A percentile compares a stretch with the other conserved stretches of the same genome.
Conservation (phyloP, 2,113 vertebrate species). For the Eulacestoma nigropectus region DNA sequence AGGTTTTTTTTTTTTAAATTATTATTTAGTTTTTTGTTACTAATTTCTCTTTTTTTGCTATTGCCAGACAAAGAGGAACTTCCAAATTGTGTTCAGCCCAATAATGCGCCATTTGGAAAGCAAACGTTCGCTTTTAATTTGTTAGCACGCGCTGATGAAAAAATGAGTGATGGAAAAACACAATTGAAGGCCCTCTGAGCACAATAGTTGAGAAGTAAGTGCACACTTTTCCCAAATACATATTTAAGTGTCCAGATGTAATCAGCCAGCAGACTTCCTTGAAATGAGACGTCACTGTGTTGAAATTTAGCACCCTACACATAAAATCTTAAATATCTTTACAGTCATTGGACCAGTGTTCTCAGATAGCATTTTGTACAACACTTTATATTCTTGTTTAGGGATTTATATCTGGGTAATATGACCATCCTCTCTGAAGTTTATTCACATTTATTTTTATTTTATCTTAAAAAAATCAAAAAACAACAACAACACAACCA, state of each 20-base stretch:
- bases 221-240: neutral
- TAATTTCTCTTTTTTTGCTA: neutral
- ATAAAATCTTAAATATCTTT: neutral
- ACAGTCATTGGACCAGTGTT: neutral
- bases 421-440: fast-evolving
- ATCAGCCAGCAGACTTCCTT: neutral
- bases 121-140: neutral
- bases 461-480: neutral
- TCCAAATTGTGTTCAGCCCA: neutral
- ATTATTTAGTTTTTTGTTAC: neutral
- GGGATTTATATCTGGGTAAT: neutral
- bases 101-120: neutral
- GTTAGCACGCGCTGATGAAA: neutral
- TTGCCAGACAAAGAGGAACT: neutral
- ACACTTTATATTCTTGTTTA: neutral
- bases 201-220: neutral
- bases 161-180: neutral
- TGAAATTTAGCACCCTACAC: neutral
- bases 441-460: neutral
- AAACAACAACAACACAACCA: neutral
- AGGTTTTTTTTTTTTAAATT: neutral
- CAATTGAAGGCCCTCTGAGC: neutral
- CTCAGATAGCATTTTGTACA: neutral
- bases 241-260: neutral
- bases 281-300: neutral